Evolutionary conservation across 30 jellyfish, hydroid and myxozoan genomes (phyloP).

Genomic region (Aurelia coerulea): DNA sequence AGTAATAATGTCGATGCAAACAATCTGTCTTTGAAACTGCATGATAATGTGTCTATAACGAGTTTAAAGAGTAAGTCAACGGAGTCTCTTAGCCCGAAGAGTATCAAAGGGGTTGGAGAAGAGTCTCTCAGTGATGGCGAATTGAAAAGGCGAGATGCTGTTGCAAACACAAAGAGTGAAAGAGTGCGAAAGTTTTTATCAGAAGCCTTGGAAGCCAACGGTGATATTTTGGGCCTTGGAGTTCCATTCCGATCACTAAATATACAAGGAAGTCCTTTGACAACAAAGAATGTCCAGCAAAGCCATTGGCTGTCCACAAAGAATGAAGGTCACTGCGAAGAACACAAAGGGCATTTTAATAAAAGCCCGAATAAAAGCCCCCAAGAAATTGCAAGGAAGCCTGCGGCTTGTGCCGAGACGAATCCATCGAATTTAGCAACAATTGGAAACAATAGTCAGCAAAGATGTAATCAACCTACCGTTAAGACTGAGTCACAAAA

Average conservation of each 20-base stretch:
- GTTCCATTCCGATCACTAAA: constrained; percentile 6
- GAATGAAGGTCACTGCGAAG: not conserved
- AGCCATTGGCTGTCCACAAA: not conserved
- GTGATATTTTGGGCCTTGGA: constrained; percentile 36
- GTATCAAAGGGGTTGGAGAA: no score
- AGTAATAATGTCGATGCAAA: not conserved
- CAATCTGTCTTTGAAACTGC: constrained; percentile 6
- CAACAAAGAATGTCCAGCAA: not conserved
- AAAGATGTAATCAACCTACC: no score
- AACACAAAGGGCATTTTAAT: no score
- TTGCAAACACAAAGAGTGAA: constrained; percentile 27
- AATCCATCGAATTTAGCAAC: not conserved
- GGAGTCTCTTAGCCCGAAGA: no score
- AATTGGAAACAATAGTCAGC: not conserved
- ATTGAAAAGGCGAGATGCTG: not conserved
- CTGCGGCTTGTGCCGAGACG: not conserved
- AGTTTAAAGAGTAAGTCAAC: no score
- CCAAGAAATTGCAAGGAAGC: not conserved
- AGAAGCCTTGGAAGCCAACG: constrained; percentile 36
- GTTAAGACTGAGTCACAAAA: not conserved
- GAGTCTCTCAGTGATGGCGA: no score
- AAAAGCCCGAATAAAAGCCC: no score
- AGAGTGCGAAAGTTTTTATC: constrained; percentile 28
- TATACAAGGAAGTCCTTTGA: not conserved
- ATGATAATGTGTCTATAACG: not conserved